Conservation (phyloP, 2,797 vertebrate genomes). For the Rhyacichthys aspro region DNA sequence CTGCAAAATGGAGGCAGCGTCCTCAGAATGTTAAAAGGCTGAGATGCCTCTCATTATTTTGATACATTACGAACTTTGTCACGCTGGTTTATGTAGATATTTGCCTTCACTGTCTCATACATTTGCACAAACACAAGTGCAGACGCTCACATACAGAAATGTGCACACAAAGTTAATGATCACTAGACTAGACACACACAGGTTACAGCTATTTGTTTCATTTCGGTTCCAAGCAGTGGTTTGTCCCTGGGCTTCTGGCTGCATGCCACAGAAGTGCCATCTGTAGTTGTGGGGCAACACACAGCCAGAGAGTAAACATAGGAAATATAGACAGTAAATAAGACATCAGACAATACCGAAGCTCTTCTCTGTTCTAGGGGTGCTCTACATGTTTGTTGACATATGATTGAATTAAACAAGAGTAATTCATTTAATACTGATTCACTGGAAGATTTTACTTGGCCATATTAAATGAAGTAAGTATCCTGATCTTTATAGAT, state of each 20-base stretch:
- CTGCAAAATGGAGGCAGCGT: constrained; percentile 61
- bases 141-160: constrained; percentile 13
- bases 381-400: constrained; percentile 1
- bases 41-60: constrained; percentile 65
- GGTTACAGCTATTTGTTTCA: constrained; percentile 29
- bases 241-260: constrained; percentile 35
- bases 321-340: constrained; percentile 16
- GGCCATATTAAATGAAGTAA: constrained; percentile 1
- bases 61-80: constrained; percentile 54
- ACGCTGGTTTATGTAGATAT: constrained; percentile 45
- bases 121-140: constrained; percentile 35
- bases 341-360: constrained; percentile 11
- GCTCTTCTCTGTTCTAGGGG: constrained; percentile 4
- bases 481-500: constrained; percentile 25
- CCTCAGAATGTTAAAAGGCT: constrained; percentile 73
- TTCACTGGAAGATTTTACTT: background rate
- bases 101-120: constrained; percentile 40
- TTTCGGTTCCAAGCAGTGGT: constrained; percentile 30
- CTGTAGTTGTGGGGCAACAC: constrained; percentile 32
- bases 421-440: background rate
- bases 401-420: background rate
- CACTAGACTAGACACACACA: constrained; percentile 8
- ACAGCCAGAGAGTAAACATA: constrained; percentile 21
- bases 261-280: constrained; percentile 29
- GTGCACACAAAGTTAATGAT: constrained; percentile 6